phyloP scores from a whole-genome alignment of 1,140 invertebrate genomes.

The Nasonia giraulti region DNA sequence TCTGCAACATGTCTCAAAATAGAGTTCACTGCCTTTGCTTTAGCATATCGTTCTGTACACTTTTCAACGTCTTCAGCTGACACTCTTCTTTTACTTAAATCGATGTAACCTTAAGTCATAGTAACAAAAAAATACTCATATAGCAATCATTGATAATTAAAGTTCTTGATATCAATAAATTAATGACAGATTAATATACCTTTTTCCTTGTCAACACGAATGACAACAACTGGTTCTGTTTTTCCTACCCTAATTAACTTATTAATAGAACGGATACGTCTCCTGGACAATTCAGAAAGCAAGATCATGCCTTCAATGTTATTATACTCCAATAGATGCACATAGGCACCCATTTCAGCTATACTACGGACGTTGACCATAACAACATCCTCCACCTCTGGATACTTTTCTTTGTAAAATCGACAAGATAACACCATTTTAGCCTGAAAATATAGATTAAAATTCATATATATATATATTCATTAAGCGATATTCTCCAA shows the following conservation, averaged over 20 bases:
- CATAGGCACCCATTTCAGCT: conserved; percentile 99
- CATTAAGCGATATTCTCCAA: too few relatives aligned
- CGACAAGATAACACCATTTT: conserved; percentile 97
- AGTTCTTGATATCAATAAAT: conserved; percentile 6
- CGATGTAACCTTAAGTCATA: conserved; percentile 90
- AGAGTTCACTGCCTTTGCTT: conserved; percentile 99
- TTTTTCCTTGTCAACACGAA: conserved; percentile 99
- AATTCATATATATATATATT: conserved; percentile 1
- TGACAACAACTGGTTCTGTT: conserved; percentile 99
- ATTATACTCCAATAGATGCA: conserved; percentile 98
- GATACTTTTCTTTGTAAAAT: conserved; percentile 98
- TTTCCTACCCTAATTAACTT: conserved; percentile 99
- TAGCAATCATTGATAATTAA: conserved; percentile 15
- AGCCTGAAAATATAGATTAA: conserved; percentile 53
- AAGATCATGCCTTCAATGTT: conserved; percentile 99
- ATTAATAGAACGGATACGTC: conserved; percentile 99
- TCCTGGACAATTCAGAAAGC: conserved; percentile 95
- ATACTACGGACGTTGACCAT: conserved; percentile 99
- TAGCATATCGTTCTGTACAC: conserved; percentile 98
- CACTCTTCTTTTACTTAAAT: conserved; percentile 98
- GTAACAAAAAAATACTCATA: conserved; percentile 11
- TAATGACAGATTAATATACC: conserved; percentile 76
- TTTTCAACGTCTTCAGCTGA: conserved; percentile 98
- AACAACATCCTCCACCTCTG: conserved; percentile 99
- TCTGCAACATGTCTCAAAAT: conserved; percentile 98